Conservation (phyloP, 2,888 invertebrate genomes). For the Serrognathus titanus region DNA sequence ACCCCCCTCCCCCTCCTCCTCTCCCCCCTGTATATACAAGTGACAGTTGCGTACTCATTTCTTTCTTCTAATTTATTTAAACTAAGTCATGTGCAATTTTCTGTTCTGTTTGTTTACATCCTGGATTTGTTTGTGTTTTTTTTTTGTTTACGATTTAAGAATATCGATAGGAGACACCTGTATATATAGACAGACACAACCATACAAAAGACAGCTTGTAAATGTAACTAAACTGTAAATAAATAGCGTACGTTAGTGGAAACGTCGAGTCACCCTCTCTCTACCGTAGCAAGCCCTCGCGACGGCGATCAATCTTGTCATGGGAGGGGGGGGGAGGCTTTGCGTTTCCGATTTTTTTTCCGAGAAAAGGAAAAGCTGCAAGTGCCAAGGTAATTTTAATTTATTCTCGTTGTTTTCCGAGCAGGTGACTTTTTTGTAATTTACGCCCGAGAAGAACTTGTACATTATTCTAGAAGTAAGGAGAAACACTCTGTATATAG, state of each 20-base stretch:
- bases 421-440: neutral
- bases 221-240: too few relatives aligned
- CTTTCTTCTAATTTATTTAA: neutral
- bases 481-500: neutral
- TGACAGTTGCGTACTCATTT: neutral
- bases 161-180: too few relatives aligned
- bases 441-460: neutral
- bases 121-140: too few relatives aligned
- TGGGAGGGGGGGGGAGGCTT: too few relatives aligned
- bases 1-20: constrained; percentile 17
- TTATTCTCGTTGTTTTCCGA: neutral
- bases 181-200: too few relatives aligned
- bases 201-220: too few relatives aligned
- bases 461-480: neutral
- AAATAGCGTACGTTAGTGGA: too few relatives aligned
- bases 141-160: too few relatives aligned
- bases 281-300: too few relatives aligned
- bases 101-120: neutral
- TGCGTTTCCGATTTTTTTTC: neutral
- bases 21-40: neutral
- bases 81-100: constrained; percentile 1
- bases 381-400: constrained; percentile 3
- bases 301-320: too few relatives aligned
- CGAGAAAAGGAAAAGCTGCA: neutral
- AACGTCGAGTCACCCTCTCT: too few relatives aligned